Conservation (phyloP, 2,888 invertebrate genomes). For the Agrotis puta region DNA sequence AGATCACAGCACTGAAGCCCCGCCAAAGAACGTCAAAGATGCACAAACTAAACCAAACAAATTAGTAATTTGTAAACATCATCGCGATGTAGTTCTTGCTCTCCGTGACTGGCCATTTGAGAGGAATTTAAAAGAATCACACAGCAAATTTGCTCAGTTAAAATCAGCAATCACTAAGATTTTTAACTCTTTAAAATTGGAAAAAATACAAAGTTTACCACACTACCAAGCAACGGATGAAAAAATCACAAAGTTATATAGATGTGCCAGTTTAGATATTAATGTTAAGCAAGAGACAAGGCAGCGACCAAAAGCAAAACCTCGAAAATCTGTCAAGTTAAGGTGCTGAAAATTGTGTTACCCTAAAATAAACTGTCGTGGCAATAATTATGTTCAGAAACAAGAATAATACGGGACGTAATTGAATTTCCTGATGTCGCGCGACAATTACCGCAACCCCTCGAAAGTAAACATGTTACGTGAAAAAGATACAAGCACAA, state of each 20-base stretch:
- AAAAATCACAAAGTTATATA: slow-evolving; percentile 72
- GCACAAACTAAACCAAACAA: slow-evolving; percentile 66
- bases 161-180: slow-evolving; percentile 66
- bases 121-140: slow-evolving; percentile 36
- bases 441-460: slow-evolving; percentile 58
- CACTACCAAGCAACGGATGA: slow-evolving; percentile 63
- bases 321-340: slow-evolving; percentile 12
- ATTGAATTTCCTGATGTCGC: slow-evolving; percentile 64
- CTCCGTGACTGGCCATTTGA: slow-evolving; percentile 70
- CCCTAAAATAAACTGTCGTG: slow-evolving; percentile 43
- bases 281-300: slow-evolving; percentile 31
- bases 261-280: slow-evolving; percentile 65
- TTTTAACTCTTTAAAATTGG: slow-evolving; percentile 70
- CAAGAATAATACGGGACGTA: slow-evolving; percentile 53
- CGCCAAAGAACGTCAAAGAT: slow-evolving; percentile 60
- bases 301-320: slow-evolving; percentile 24
- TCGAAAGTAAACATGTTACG: slow-evolving; percentile 38
- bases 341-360: slow-evolving; percentile 40
- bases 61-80: slow-evolving; percentile 73
- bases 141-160: slow-evolving; percentile 53
- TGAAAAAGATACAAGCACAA: slow-evolving; percentile 47
- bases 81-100: slow-evolving; percentile 68
- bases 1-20: slow-evolving; percentile 68
- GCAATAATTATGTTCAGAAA: slow-evolving; percentile 52
- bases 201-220: slow-evolving; percentile 78